These are phyloP conservation scores for Drosophila kepulauana DNA, from an alignment of 1,140 invertebrate species.

Conservation along the genomic window DNA sequence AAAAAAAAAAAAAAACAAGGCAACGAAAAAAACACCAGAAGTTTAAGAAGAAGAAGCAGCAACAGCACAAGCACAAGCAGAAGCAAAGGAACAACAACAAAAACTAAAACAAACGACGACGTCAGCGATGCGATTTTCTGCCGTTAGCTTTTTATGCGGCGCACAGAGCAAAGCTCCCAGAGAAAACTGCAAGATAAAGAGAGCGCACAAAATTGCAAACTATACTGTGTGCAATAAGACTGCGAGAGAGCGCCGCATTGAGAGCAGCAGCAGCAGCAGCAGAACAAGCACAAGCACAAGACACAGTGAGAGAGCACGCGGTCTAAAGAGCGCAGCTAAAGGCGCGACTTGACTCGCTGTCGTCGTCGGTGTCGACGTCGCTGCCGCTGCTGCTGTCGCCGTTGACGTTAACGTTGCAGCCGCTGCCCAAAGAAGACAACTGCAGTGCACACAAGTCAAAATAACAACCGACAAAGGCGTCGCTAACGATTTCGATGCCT, in stretches of 20 bases:
- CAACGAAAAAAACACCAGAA: not conserved
- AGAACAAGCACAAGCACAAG: not conserved
- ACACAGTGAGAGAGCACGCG: conserved; percentile 31
- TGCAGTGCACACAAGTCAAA: conserved; percentile 36
- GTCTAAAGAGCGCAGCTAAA: conserved; percentile 35
- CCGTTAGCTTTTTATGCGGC: conserved; percentile 71
- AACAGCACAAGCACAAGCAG: conserved; percentile 19
- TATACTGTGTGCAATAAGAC: conserved; percentile 11
- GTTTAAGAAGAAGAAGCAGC: conserved; percentile 17
- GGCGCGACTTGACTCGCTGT: conserved; percentile 40
- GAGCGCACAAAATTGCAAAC: conserved; percentile 23
- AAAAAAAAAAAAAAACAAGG: conserved; percentile 12
- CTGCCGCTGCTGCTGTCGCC: not conserved
- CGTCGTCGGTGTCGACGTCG: conserved; percentile 4
- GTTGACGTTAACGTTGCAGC: conserved; percentile 13
- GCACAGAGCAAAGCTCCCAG: conserved; percentile 53
- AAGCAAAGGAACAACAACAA: conserved; percentile 43
- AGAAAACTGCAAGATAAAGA: conserved; percentile 25
- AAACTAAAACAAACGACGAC: conserved; percentile 45
- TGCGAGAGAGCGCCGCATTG: conserved; percentile 25
- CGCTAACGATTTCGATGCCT: conserved; percentile 5
- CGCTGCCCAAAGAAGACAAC: conserved; percentile 39
- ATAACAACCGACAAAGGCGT: conserved; percentile 31
- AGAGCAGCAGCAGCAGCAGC: not conserved
- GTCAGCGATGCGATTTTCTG: conserved; percentile 65